Evolutionary conservation across 2,113 vertebrate species (phyloP), one percentile per base, ranked within the genome.

Genomic region (Nothocercus julius): DNA sequence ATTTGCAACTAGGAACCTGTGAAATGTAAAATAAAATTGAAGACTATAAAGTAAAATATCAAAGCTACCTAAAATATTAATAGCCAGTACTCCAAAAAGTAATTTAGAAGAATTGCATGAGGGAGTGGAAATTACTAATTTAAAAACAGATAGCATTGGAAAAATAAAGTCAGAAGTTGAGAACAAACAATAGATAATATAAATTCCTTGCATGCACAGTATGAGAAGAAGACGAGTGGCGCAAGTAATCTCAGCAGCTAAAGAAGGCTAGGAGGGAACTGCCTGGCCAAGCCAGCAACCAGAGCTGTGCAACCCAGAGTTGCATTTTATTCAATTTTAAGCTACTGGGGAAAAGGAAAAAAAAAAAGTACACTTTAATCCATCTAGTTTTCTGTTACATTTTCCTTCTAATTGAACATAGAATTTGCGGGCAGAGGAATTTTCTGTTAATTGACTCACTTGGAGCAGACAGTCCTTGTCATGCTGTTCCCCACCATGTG

Each of bases 1-100:
- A 98, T 98, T 98, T 98, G 97, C 97, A 96, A 95, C 97, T 95
- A 97, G 97, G 70, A 98, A 98, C 96, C 96, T 98, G 98, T 98
- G 98, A 98, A 98, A 98, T 97, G 97, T 97, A 97, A 98, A 98
- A 97, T 97, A 98, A 98, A 98, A 98, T 97, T 96, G 97, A 98
- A 97, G 96, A 98, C 94, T 97, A 96, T 98, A 97, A 98, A 98
- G 97, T 96, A 97, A 97, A 98, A 97, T 97, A 98, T 98, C 97
- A 97, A 98, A 98, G 97, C 94, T 92, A 97, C 95, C 98, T 97
- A 97, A 98, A 98, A 98, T 98, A 98, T 98, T 98, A 98, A 98
- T 97, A 98, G 96, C 93, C 85, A 95, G 89, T 95, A 97, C 95
- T 98, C 96, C 95, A 97, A 96, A 97, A 98, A 97, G 96, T 98